phyloP scores from a whole-genome alignment of 2,888 invertebrate genomes.

The Cryptophagus acutangulus region DNA sequence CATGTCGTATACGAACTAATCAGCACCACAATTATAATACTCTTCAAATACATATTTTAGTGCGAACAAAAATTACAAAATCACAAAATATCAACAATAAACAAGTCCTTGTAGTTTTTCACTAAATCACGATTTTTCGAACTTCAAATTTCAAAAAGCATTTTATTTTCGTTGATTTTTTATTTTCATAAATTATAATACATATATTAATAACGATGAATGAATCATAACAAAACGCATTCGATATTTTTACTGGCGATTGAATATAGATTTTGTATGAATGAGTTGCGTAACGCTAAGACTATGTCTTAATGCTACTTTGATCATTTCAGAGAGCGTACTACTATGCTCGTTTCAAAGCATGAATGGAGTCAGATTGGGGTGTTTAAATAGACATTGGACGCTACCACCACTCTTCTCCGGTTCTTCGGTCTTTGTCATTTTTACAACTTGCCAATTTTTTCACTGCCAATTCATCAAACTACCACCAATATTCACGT shows the following conservation, averaged over 20 bases:
- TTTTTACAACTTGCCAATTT: too few relatives aligned
- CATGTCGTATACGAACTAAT: slow-evolving; percentile 27
- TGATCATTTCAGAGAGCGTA: slow-evolving; percentile 40
- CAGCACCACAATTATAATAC: slow-evolving; percentile 31
- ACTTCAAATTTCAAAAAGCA: slow-evolving; percentile 11
- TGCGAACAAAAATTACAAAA: too few relatives aligned
- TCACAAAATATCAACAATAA: too few relatives aligned
- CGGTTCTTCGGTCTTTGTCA: too few relatives aligned
- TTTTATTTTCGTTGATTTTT: too few relatives aligned
- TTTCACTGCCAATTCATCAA: too few relatives aligned
- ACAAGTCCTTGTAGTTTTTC: not conserved
- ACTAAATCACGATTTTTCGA: too few relatives aligned
- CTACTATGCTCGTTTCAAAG: slow-evolving; percentile 37
- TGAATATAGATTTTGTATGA: slow-evolving; percentile 22
- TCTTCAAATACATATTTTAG: slow-evolving; percentile 28
- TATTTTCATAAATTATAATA: too few relatives aligned
- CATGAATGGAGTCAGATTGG: slow-evolving; percentile 40
- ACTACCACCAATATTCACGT: too few relatives aligned
- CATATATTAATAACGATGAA: not conserved
- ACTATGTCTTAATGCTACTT: slow-evolving; percentile 34
- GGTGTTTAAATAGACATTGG: slow-evolving; percentile 22
- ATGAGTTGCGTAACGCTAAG: slow-evolving; percentile 38
- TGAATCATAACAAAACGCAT: slow-evolving; percentile 16
- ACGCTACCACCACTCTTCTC: too few relatives aligned
- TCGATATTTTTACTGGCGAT: slow-evolving; percentile 16